Percentiles rank a stretch among this genome's conserved stretches.
Evolutionary conservation across 1,140 invertebrate species (phyloP).

Genomic region (Eurosta solidaginis): DNA sequence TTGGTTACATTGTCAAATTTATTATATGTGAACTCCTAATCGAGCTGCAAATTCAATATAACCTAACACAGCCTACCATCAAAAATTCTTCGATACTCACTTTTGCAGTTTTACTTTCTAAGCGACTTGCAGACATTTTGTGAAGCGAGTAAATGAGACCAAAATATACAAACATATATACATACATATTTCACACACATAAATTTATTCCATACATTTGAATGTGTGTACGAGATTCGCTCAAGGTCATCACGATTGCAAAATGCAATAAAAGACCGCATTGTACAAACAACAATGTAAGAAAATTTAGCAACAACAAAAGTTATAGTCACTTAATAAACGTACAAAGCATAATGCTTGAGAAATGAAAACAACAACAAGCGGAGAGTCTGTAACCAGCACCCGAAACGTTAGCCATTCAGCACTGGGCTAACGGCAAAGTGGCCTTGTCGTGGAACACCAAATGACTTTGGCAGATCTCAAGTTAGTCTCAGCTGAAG

Average conservation of each 20-base stretch:
- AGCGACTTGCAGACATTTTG: neutral
- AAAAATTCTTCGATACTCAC: no score
- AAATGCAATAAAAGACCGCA: constrained; percentile 11
- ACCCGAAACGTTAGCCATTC: neutral
- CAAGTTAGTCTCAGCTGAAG: no score
- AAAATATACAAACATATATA: neutral
- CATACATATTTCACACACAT: neutral
- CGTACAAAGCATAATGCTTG: neutral
- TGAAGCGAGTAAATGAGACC: neutral
- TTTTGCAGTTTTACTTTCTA: neutral
- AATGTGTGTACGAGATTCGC: neutral
- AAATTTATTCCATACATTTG: no score
- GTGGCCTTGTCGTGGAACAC: neutral
- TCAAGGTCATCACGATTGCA: constrained; percentile 28
- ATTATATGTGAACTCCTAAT: no score
- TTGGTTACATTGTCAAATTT: no score
- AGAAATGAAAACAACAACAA: constrained; percentile 1
- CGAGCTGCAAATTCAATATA: no score
- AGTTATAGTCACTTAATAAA: neutral
- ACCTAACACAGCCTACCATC: neutral
- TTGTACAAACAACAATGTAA: neutral
- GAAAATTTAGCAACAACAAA: neutral
- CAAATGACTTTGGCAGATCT: no score
- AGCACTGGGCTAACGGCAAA: neutral
- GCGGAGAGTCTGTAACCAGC: neutral